Percentiles rank a stretch among this genome's conserved stretches.
Conservation (phyloP, 2,797 vertebrate genomes). For the Ctenopoma multispine region DNA sequence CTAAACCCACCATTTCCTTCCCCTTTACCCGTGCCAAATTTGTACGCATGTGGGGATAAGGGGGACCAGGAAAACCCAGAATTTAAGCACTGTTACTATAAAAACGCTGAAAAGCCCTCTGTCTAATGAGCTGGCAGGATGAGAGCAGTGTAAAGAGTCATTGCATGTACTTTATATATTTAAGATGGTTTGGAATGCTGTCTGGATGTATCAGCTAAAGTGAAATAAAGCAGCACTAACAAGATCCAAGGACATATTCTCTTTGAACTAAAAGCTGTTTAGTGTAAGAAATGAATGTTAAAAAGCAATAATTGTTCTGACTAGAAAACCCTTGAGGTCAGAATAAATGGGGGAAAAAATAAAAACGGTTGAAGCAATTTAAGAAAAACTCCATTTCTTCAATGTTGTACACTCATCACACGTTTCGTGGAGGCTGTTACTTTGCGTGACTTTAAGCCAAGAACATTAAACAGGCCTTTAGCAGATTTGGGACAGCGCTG, state of each 20-base stretch:
- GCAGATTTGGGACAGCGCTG: constrained; percentile 70
- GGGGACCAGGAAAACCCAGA: constrained; percentile 68
- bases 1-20: constrained; percentile 60
- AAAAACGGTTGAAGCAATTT: constrained; percentile 40
- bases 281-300: constrained; percentile 32
- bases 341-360: constrained; percentile 39
- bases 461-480: constrained; percentile 65
- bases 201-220: constrained; percentile 28
- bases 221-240: constrained; percentile 8
- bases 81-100: constrained; percentile 71
- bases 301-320: constrained; percentile 43
- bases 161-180: constrained; percentile 54
- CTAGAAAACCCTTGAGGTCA: constrained; percentile 36
- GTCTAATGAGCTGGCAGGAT: constrained; percentile 76
- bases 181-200: constrained; percentile 33
- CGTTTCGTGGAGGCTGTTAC: constrained; percentile 52
- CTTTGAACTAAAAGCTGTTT: constrained; percentile 48
- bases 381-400: constrained; percentile 30
- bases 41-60: constrained; percentile 66
- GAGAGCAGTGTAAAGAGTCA: constrained; percentile 51
- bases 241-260: constrained; percentile 32
- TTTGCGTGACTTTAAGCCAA: constrained; percentile 73
- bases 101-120: constrained; percentile 75
- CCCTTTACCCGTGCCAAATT: constrained; percentile 74
- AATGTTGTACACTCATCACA: constrained; percentile 41